A percentile compares a stretch with the other conserved stretches of the same genome.
phyloP scores from a whole-genome alignment of 2,888 invertebrate genomes.

The Seladonia tumulorum region DNA sequence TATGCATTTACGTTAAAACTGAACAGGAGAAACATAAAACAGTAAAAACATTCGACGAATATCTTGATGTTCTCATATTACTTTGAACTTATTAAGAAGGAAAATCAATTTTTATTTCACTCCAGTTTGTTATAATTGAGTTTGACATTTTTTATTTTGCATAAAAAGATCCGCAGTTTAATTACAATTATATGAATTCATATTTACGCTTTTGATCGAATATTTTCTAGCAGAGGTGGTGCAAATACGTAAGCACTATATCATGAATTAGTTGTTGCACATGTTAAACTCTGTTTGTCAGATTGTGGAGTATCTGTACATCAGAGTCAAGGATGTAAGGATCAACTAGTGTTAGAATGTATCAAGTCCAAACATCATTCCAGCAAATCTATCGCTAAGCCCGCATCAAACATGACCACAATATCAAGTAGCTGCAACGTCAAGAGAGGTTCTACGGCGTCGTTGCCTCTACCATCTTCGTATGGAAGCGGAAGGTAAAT shows the following conservation, averaged over 20 bases:
- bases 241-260: background rate
- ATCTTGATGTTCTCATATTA: too few species aligned
- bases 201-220: background rate
- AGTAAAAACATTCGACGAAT: too few species aligned
- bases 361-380: conserved; percentile 87
- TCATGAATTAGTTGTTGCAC: background rate
- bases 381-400: conserved; percentile 81
- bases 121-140: too few species aligned
- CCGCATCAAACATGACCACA: conserved; percentile 79
- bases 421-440: conserved; percentile 75
- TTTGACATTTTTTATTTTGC: too few species aligned
- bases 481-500: conserved; percentile 82
- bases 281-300: conserved; percentile 77
- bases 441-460: conserved; percentile 81
- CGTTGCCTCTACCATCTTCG: conserved; percentile 79
- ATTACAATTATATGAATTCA: background rate
- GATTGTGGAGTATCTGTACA: conserved; percentile 95
- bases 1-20: too few species aligned
- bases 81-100: too few species aligned
- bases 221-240: background rate
- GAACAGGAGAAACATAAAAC: too few species aligned
- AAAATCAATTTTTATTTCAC: too few species aligned
- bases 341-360: conserved; percentile 92
- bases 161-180: too few species aligned
- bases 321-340: conserved; percentile 93